Evolutionary conservation across 2,888 invertebrate genomes (phyloP).

Genomic region (Malacosoma neustria): DNA sequence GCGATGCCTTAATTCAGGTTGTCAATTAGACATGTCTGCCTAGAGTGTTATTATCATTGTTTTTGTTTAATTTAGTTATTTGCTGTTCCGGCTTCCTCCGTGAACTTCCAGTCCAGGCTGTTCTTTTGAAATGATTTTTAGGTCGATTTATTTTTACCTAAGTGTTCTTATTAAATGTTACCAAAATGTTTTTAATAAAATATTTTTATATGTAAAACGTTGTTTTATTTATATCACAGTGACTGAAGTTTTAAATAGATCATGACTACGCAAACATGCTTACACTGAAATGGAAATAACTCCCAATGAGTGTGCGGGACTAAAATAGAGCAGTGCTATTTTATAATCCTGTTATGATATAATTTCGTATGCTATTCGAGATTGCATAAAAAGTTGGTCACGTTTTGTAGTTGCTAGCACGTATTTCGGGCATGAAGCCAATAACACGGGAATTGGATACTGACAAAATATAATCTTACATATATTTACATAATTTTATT

Average conservation of each 20-base stretch:
- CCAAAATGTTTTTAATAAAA: conserved; percentile 78
- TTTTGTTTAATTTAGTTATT: conserved; percentile 67
- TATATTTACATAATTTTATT: conserved; percentile 1
- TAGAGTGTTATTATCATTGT: conserved; percentile 73
- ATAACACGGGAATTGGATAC: conserved; percentile 17
- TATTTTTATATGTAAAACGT: conserved; percentile 72
- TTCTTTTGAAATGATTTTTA: conserved; percentile 76
- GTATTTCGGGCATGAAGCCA: conserved; percentile 32
- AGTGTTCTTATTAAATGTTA: conserved; percentile 78
- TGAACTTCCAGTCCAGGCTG: conserved; percentile 76
- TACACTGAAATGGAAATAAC: conserved; percentile 20
- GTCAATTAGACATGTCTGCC: conserved; percentile 76
- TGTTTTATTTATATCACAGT: conserved; percentile 30
- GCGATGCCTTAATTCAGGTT: conserved; percentile 77
- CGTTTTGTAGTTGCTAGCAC: conserved; percentile 35
- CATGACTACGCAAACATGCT: conserved; percentile 1
- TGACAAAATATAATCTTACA: conserved; percentile 8
- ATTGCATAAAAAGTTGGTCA: conserved; percentile 26
- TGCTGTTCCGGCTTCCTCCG: conserved; percentile 74
- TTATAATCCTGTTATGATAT: conserved; percentile 21
- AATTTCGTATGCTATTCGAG: conserved; percentile 16
- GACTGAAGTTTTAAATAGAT: background rate
- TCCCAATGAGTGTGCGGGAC: conserved; percentile 16
- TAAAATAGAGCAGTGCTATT: conserved; percentile 27
- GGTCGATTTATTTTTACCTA: conserved; percentile 77